Evolutionary conservation across 2,113 vertebrate species (phyloP), one percentile per base, ranked within the genome.

Genomic region (Willisornis vidua): DNA sequence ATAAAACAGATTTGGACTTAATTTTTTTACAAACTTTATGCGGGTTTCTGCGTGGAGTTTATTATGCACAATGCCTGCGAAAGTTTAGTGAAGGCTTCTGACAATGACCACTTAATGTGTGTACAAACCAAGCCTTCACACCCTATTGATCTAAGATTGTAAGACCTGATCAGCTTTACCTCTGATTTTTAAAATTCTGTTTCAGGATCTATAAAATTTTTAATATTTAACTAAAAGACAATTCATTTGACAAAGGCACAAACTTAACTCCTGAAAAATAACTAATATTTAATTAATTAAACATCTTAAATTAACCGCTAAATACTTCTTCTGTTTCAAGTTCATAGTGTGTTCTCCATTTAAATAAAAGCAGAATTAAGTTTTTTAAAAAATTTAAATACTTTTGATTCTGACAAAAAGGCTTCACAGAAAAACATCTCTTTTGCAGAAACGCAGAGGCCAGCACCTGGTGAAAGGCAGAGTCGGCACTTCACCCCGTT

Each of bases 401-500:
- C 13, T 6, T 22, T 41, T 52, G 0, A 14, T 41, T 55, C 19
- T 61, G n/a, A 48, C 15, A 3, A 3, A 14, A 58, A 45, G 5
- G 1, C 31, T 51, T 58, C 14, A 33, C 16, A 43, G 48, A 19
- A 55, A 62, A 48, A 62, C 4, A 3, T 8, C 18, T 26, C n/a
- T 49, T 71, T 63, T 76, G 14, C 20, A 31, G 41, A 76, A 83
- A 41, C 4, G 22, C 6, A 7, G 35, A 62, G 31, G 23, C 17
- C 24, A 26, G 67, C 33, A 6, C 12, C 15, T 24, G 28, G 19
- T 15, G 26, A 35, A 52, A 71, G 31, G 8, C 25, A 75, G 20
- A 0, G 1, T 2, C 35, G 39, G 57, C 82, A 85, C 9, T 87
- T 71, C 57, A 58, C 2, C 1, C 2, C 0, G 0, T 58, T 59